Conservation (phyloP, 2,797 vertebrate species). For the Triplophysa bombifrons region DNA sequence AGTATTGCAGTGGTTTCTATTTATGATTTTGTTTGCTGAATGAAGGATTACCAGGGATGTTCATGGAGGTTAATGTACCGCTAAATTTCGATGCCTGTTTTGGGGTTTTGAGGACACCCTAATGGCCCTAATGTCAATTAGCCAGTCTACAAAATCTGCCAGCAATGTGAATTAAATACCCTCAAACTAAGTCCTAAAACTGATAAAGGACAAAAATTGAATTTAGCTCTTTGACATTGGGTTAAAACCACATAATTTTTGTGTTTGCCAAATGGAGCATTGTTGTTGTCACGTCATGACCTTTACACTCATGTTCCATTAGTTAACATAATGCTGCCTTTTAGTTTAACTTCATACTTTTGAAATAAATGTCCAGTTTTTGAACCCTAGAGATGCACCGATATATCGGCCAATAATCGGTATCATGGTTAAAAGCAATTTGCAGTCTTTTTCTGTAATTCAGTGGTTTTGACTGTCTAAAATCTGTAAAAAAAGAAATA, state of each 20-base stretch:
- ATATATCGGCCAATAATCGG: no score
- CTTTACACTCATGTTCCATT: constrained; percentile 8
- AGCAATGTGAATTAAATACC: constrained; percentile 28
- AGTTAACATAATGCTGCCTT: constrained; percentile 19
- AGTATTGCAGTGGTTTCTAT: constrained; percentile 80
- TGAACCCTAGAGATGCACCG: no score
- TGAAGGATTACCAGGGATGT: constrained; percentile 66
- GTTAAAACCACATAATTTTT: constrained; percentile 5
- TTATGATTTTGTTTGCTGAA: constrained; percentile 76
- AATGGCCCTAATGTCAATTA: not conserved
- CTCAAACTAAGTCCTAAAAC: not conserved
- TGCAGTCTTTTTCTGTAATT: no score
- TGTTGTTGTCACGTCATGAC: not conserved
- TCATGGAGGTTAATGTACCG: constrained; percentile 2
- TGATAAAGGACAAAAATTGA: not conserved
- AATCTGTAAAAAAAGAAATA: no score
- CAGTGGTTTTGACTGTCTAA: no score
- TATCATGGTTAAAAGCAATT: no score
- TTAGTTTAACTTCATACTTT: not conserved
- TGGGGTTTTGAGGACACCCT: not conserved
- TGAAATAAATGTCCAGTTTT: not conserved
- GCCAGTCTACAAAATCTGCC: constrained; percentile 22
- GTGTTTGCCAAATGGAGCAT: constrained; percentile 5
- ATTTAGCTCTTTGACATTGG: not conserved
- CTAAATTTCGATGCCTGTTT: constrained; percentile 10